Evolutionary conservation across 2,888 invertebrate genomes (phyloP), one percentile per base, ranked within the genome.

Genomic region (Craniophora ligustri): DNA sequence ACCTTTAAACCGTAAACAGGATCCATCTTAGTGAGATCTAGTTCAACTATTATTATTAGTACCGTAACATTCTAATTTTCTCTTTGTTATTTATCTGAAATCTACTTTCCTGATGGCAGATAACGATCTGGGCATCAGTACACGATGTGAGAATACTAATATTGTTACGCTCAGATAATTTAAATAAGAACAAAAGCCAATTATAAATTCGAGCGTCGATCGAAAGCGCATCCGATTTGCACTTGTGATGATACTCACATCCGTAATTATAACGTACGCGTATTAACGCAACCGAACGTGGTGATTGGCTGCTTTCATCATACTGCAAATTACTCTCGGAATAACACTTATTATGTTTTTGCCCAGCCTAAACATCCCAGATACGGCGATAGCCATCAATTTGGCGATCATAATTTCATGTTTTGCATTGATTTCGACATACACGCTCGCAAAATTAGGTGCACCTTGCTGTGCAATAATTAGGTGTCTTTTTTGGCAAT

Each of bases 141-240:
- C 34, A 51, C 56, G 14, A 19, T 30, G 15, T 15, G 26, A 45
- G 74, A 61, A 69, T 71, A 56, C 57, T 47, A 44, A 69, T 48
- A 45, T 51, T 35, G 31, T 42, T 61, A 65, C 59, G 48, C 47
- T 41, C 36, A 21, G 15, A 40, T 53, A 56, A 71, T 71, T 56
- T 72, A 56, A 72, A 71, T 62, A 62, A 54, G 65, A 71, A 69
- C 57, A 71, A 64, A 61, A 56, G 53, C 50, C 16, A 16, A 35
- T 67, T 63, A 57, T 51, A 47, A 31, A 64, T 67, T 71, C 75
- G 39, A 54, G 23, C 32, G 48, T 49, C 60, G 57, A 58, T 51
- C 42, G 56, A 64, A 59, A 59, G 46, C 60, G 59, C 57, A 67
- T 67, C 54, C 61, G 61, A 70, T 60, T 59, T 61, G 55, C 61